Evolutionary conservation across 1,140 invertebrate species (phyloP), one percentile per base, ranked within the genome.

Genomic region (Euwallacea similis): DNA sequence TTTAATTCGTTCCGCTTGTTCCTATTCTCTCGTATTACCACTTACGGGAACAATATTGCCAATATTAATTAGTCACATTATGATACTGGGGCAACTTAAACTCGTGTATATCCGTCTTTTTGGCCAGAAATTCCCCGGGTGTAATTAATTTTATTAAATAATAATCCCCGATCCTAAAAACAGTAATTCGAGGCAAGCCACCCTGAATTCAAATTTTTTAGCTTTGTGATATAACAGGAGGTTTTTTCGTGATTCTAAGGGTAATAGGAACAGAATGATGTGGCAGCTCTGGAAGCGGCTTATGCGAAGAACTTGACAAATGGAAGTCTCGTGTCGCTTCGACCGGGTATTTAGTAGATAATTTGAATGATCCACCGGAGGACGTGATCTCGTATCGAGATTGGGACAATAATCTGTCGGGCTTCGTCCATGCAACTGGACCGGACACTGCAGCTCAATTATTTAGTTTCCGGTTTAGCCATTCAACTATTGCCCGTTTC

Each of bases 281-380:
- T 65, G 71, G 71, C 65, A 72, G 71, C 71, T 67, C 64, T 58
- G 60, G 60, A 68, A 72, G 64, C 71, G 71, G 71, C 71, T 72
- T 72, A 72, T 67, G 71, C 55, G 65, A 72, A 47, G 65, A 64
- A 72, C 70, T 77, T 77, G 75, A 77, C 76, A 78, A 77, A 77
- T 76, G 73, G 75, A 76, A 76, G 67, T 73, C 71, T 74, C 73
- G 74, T 75, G 73, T 78, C 71, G 69, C 62, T 69, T 68, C 71
- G 69, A 67, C 69, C 72, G 74, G 75, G 71, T 76, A 76, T 77
- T 77, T 74, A 75, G 73, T 77, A 68, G 71, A 72, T 72, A 76
- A 76, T 77, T 77, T 76, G 75, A 76, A 77, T 73, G 75, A 77
- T 76, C 74, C 73, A 69, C 59, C 69, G 66, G 68, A 62, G 59